A percentile compares a stretch with the other conserved stretches of the same genome.
These are phyloP conservation scores for Listronotus oregonensis DNA, from an alignment of 1,140 invertebrate species.

Conservation along the genomic window DNA sequence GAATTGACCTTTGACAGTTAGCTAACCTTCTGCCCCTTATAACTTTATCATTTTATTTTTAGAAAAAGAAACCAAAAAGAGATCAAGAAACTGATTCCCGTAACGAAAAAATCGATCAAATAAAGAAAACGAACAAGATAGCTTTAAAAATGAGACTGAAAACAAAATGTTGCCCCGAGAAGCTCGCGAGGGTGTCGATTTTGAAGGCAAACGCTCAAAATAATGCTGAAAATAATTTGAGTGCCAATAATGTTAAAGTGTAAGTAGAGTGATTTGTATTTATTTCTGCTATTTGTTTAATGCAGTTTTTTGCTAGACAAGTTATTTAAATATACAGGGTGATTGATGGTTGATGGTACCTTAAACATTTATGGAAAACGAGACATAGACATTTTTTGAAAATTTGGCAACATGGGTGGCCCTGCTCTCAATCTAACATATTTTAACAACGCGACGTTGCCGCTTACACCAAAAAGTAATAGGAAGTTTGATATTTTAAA, in stretches of 20 bases:
- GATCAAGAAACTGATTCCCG: conserved; percentile 46
- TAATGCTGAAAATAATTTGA: conserved; percentile 14
- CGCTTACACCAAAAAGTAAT: too few species aligned
- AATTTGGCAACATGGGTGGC: too few species aligned
- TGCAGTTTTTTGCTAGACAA: too few species aligned
- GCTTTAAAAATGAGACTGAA: conserved; percentile 56
- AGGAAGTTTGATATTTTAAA: too few species aligned
- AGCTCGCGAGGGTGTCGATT: conserved; percentile 66
- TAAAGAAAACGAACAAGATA: conserved; percentile 53
- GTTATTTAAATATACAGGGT: too few species aligned
- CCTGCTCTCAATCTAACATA: too few species aligned
- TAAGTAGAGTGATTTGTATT: not conserved
- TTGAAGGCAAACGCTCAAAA: conserved; percentile 39
- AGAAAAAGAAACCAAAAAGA: conserved; percentile 55
- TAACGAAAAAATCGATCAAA: conserved; percentile 47
- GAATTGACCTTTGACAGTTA: too few species aligned
- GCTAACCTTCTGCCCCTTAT: too few species aligned
- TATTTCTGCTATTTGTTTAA: conserved; percentile 2
- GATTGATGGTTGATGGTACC: too few species aligned
- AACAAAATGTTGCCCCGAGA: conserved; percentile 61
- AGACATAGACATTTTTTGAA: too few species aligned
- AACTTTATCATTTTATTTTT: not conserved
- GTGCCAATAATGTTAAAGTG: not conserved
- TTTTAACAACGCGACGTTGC: too few species aligned
- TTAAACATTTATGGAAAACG: too few species aligned